Base-by-base conservation (phyloP, 2,888 invertebrate genomes). In the Cataglyphis livida region DNA sequence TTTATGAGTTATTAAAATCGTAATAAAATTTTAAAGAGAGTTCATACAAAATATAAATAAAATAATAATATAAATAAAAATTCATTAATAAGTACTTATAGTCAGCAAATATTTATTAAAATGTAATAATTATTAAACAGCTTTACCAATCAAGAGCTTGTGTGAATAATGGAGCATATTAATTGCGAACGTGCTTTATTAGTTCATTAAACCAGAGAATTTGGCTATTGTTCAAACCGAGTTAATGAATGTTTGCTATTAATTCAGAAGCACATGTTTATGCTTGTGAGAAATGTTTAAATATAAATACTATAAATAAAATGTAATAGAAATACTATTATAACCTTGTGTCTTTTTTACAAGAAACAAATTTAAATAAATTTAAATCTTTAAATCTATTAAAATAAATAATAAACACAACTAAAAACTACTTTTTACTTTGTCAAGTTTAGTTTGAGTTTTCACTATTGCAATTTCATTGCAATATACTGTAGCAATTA, bases 161-260 rank as follows among this genome's bases (percentile, higher is more conserved):
- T 70, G 44, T 78, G 44, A 59, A 70, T 61, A 59, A 79, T 44
- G 25, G 12, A 21, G 32, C 18, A 12, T 25, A 10, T 79, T 79
- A 70, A 44, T 48, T 7, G 12, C 44, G 9, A 35, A 44, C 25
- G 78, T 70, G 59, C 44, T 68, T 66, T 41, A 59, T 21, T 62
- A 41, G 59, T 59, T 35, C 10, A 70, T 79, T 70, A 79, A 79
- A 79, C 44, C n/a, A 59, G 59, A 79, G 71, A 35, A 70, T 78
- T 78, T 70, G 32, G 32, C 78, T 25, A 44, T 59, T 59, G 71
- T 59, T 70, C 59, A 79, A 70, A 41, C 10, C 7, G n/a, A 51
- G 28, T 59, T 70, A 59, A 70, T 71, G 21, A 75, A n/a, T 21
- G 51, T 51, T 6, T 6, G 41, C 38, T 54, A 74, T 64, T 81